Percentiles rank a stretch among this genome's conserved stretches.
Evolutionary conservation across 2,797 vertebrate genomes (phyloP).

Genomic region (Poecilia wingei): DNA sequence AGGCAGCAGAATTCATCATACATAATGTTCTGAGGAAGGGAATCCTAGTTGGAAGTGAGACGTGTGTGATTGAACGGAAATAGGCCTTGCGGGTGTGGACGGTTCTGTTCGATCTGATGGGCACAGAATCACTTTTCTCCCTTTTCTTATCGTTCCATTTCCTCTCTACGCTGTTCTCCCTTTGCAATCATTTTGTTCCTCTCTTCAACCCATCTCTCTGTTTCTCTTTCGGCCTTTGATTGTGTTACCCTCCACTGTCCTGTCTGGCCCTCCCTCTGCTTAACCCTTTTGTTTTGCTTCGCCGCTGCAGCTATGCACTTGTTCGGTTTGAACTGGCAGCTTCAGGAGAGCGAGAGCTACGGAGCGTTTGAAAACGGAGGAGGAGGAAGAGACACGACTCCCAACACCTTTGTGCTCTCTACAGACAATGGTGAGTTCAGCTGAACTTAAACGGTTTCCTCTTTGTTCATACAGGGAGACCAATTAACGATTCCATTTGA

Average conservation of each 20-base stretch:
- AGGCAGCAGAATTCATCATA: background rate
- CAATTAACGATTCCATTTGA: background rate
- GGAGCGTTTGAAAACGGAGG: constrained; percentile 94
- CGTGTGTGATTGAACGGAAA: constrained; percentile 1
- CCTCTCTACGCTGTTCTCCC: background rate
- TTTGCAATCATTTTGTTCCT: background rate
- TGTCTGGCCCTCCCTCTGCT: background rate
- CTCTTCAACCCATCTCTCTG: background rate
- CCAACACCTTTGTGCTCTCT: constrained; percentile 90
- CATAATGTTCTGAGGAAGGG: background rate
- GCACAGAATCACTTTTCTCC: background rate
- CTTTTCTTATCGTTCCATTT: background rate
- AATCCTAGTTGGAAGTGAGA: constrained; percentile 1
- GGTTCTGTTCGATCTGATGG: background rate
- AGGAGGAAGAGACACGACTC: constrained; percentile 85
- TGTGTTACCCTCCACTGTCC: constrained; percentile 3
- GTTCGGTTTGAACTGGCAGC: constrained; percentile 98
- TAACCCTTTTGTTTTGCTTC: background rate
- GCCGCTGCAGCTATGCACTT: constrained; percentile 91
- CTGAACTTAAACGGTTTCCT: background rate
- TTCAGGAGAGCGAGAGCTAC: constrained; percentile 94
- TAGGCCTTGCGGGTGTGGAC: background rate
- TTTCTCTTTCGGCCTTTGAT: background rate
- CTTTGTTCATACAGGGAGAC: background rate
- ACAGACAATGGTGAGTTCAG: constrained; percentile 89